Evolutionary conservation across 2,113 vertebrate species (phyloP).

Genomic region (Collichthys lucidus): DNA sequence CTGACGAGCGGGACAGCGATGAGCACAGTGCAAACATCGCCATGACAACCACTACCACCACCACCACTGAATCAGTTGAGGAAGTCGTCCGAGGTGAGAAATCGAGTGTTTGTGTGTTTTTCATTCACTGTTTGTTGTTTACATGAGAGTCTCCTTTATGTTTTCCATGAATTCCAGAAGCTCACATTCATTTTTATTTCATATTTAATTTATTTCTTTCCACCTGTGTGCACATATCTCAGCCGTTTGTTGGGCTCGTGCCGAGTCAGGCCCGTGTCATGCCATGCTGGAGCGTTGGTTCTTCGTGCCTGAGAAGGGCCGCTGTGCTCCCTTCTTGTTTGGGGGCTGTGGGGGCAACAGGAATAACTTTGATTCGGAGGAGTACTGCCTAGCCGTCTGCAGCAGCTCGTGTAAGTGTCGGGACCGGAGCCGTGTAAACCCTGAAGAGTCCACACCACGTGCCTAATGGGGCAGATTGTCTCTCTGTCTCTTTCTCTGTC

Average conservation of each 20-base stretch:
- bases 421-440: conserved; percentile 29
- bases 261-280: conserved; percentile 93
- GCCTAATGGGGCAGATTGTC: conserved; percentile 47
- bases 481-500: conserved; percentile 46
- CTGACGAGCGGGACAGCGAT: conserved; percentile 88
- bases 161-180: conserved; percentile 20
- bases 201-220: conserved; percentile 34
- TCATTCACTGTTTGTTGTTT: background rate
- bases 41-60: conserved; percentile 96
- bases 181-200: conserved; percentile 11
- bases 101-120: background rate
- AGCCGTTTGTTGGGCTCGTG: conserved; percentile 98
- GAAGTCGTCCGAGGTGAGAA: conserved; percentile 95
- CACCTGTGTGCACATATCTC: conserved; percentile 73
- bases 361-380: conserved; percentile 99
- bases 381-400: conserved; percentile 99
- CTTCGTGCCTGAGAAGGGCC: conserved; percentile 91
- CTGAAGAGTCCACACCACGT: conserved; percentile 38
- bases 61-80: conserved; percentile 96
- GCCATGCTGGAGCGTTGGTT: conserved; percentile 97
- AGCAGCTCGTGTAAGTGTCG: conserved; percentile 95
- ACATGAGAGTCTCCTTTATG: background rate
- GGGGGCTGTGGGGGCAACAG: conserved; percentile 98
- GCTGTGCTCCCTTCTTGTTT: conserved; percentile 95
- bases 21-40: conserved; percentile 90